Evolutionary conservation across 2,797 vertebrate species (phyloP).

Genomic region (Danio choprae): DNA sequence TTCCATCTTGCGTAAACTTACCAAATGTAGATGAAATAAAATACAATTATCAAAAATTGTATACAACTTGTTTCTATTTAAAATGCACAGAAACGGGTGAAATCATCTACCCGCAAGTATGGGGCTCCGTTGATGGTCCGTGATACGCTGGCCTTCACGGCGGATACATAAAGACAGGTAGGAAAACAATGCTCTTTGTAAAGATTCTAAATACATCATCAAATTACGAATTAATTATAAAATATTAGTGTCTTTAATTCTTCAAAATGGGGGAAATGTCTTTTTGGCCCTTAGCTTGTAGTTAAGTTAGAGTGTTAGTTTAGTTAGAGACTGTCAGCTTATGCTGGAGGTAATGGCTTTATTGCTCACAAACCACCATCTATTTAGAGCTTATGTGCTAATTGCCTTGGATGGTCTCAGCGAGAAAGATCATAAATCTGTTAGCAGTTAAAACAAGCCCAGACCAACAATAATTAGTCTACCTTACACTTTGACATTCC

Average conservation of each 20-base stretch:
- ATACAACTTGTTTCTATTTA: neutral
- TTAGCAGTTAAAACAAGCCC: conserved; percentile 84
- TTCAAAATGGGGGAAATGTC: conserved; percentile 82
- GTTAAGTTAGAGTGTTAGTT: conserved; percentile 82
- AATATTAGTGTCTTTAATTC: conserved; percentile 76
- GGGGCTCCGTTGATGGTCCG: neutral
- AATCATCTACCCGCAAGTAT: neutral
- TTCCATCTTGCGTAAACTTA: neutral
- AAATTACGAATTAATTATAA: conserved; percentile 2
- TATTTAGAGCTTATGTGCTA: conserved; percentile 94
- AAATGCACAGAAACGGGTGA: neutral
- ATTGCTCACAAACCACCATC: conserved; percentile 96
- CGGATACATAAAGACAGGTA: neutral
- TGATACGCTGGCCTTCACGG: neutral
- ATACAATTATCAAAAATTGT: neutral
- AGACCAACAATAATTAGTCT: conserved; percentile 74
- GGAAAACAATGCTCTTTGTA: neutral
- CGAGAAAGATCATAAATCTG: conserved; percentile 92
- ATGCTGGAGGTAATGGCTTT: conserved; percentile 92
- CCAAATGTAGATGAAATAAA: neutral
- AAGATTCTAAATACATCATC: conserved; percentile 1
- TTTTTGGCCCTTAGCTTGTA: conserved; percentile 91
- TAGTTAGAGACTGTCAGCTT: conserved; percentile 82
- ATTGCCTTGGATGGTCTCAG: conserved; percentile 90
- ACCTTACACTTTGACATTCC: conserved; percentile 59